Percentiles rank a stretch among this genome's conserved stretches.
Evolutionary conservation across 2,888 invertebrate genomes (phyloP).

Genomic region (Agriopis aurantiaria): DNA sequence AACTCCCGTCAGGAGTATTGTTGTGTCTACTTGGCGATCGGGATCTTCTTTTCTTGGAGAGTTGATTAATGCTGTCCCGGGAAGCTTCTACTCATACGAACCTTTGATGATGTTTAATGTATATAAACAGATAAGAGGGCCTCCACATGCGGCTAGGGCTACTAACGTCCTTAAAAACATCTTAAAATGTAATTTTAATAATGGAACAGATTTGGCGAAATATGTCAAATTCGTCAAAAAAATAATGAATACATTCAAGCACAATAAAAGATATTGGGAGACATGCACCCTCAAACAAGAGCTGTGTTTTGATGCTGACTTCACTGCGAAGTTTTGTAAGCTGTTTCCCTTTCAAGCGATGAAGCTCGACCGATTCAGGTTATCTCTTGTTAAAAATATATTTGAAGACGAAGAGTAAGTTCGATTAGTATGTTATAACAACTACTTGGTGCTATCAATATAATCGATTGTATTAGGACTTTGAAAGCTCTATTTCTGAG

Average conservation of each 20-base stretch:
- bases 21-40: slow-evolving; percentile 95
- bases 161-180: slow-evolving; percentile 59
- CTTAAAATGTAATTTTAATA: slow-evolving; percentile 7
- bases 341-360: slow-evolving; percentile 95
- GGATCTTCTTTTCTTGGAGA: slow-evolving; percentile 91
- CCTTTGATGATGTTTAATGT: background rate
- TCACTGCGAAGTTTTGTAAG: slow-evolving; percentile 92
- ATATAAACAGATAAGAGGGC: slow-evolving; percentile 77
- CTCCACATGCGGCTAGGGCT: slow-evolving; percentile 89
- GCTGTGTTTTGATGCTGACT: slow-evolving; percentile 84
- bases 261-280: slow-evolving; percentile 94
- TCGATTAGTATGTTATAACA: too few species aligned
- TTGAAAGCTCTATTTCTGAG: too few species aligned
- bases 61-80: slow-evolving; percentile 8
- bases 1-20: slow-evolving; percentile 90
- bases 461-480: too few species aligned
- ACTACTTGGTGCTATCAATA: too few species aligned
- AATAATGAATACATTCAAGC: slow-evolving; percentile 90
- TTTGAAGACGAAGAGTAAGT: background rate
- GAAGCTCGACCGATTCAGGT: slow-evolving; percentile 93
- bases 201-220: background rate
- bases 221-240: background rate
- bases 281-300: slow-evolving; percentile 88
- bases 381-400: slow-evolving; percentile 87
- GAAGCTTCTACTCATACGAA: slow-evolving; percentile 2